These are phyloP conservation scores for Ahaetulla prasina DNA, from an alignment of 2,113 vertebrate species.

Conservation along the genomic window DNA sequence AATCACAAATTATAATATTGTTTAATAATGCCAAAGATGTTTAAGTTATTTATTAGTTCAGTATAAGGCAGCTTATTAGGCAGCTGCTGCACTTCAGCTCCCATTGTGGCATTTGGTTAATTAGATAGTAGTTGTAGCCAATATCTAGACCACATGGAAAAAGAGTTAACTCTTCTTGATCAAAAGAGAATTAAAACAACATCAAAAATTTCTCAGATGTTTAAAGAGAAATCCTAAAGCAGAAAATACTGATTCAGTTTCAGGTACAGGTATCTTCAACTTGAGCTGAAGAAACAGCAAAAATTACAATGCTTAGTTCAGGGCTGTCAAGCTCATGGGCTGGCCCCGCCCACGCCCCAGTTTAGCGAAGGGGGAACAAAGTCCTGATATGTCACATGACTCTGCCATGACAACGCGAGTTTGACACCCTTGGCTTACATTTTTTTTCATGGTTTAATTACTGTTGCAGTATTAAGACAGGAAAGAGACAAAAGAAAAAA, in stretches of 20 bases:
- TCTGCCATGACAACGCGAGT: no score
- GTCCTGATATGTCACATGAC: no score
- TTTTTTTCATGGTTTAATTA: neutral
- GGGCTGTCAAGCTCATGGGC: no score
- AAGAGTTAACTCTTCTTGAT: neutral
- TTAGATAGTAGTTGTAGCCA: constrained; percentile 8
- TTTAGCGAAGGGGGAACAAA: no score
- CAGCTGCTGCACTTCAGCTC: constrained; percentile 3
- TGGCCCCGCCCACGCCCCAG: no score
- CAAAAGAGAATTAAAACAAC: neutral
- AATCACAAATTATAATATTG: constrained; percentile 30
- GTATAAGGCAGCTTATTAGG: constrained; percentile 17
- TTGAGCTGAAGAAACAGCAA: no score
- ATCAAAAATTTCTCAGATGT: neutral
- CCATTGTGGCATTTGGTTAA: constrained; percentile 28
- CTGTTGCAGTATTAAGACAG: neutral
- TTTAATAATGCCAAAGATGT: constrained; percentile 32
- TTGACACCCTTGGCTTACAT: neutral
- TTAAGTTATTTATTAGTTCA: constrained; percentile 28
- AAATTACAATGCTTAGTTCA: no score
- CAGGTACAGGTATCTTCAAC: neutral
- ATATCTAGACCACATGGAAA: neutral
- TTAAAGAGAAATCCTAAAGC: neutral
- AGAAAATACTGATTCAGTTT: neutral
- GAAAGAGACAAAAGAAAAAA: neutral